Percentiles rank a stretch among this genome's conserved stretches.
Conservation (phyloP, 1,140 invertebrate genomes). For the Aphis gossypii region DNA sequence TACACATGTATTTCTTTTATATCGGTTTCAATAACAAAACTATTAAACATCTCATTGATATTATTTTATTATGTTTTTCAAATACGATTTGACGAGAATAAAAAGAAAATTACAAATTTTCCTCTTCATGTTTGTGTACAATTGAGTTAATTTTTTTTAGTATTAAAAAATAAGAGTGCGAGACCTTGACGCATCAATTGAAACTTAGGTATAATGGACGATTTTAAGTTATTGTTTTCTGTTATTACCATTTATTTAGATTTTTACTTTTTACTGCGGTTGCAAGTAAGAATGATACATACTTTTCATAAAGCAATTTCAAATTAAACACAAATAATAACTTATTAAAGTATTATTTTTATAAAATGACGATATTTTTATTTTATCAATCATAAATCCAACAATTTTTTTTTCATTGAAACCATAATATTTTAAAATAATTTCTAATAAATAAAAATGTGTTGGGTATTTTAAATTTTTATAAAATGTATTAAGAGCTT, state of each 20-base stretch:
- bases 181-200: neutral
- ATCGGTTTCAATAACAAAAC: no score
- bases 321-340: neutral
- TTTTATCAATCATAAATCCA: neutral
- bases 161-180: neutral
- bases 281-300: neutral
- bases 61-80: neutral
- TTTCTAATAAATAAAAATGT: constrained; percentile 4
- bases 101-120: no score
- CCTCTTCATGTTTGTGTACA: no score
- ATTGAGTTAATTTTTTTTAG: neutral
- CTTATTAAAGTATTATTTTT: neutral
- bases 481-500: neutral
- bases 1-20: no score
- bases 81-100: no score
- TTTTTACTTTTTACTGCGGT: neutral
- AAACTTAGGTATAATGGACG: neutral
- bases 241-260: neutral
- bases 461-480: neutral
- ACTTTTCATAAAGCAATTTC: neutral
- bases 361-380: neutral
- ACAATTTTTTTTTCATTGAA: neutral
- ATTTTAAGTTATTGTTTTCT: neutral
- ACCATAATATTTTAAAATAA: neutral
- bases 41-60: neutral